A percentile compares a stretch with the other conserved stretches of the same genome.
Evolutionary conservation across 1,140 invertebrate species (phyloP).

Genomic region (Aphelinus atriplicis): DNA sequence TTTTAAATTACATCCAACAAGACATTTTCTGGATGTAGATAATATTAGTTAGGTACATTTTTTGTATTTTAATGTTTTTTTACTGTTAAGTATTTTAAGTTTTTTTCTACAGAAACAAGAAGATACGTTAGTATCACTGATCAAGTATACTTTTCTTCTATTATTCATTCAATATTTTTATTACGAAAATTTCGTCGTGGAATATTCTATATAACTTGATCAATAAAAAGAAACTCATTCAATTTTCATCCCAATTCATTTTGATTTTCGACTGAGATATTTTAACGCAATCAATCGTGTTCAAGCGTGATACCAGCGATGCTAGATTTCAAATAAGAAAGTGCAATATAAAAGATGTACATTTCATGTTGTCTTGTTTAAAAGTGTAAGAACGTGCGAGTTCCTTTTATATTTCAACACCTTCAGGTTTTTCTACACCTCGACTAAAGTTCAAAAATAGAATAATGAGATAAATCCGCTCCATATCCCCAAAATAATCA

Average conservation of each 20-base stretch:
- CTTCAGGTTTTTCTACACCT: conserved; percentile 3
- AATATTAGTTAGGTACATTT: conserved; percentile 13
- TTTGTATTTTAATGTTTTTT: not conserved
- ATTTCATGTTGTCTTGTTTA: conserved; percentile 9
- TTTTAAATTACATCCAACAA: not conserved
- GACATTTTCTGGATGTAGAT: conserved; percentile 14
- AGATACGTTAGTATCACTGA: too few species aligned
- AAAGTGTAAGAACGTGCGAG: conserved; percentile 7
- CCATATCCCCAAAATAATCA: conserved; percentile 34
- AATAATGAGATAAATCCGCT: conserved; percentile 19
- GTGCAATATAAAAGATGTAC: conserved; percentile 37
- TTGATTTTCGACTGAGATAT: conserved; percentile 20
- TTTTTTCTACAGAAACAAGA: too few species aligned
- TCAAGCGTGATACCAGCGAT: conserved; percentile 8
- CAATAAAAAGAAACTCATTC: too few species aligned
- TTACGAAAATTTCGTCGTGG: too few species aligned
- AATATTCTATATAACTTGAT: too few species aligned
- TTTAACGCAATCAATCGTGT: conserved; percentile 34
- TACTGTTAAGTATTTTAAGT: not conserved
- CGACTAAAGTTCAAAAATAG: conserved; percentile 5
- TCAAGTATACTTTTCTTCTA: too few species aligned
- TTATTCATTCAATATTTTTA: too few species aligned
- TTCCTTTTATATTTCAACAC: conserved; percentile 7
- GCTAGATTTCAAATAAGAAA: conserved; percentile 31
- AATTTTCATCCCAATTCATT: conserved; percentile 29